Conservation (phyloP, 2,888 invertebrate species). For the Drosophila antonietae region DNA sequence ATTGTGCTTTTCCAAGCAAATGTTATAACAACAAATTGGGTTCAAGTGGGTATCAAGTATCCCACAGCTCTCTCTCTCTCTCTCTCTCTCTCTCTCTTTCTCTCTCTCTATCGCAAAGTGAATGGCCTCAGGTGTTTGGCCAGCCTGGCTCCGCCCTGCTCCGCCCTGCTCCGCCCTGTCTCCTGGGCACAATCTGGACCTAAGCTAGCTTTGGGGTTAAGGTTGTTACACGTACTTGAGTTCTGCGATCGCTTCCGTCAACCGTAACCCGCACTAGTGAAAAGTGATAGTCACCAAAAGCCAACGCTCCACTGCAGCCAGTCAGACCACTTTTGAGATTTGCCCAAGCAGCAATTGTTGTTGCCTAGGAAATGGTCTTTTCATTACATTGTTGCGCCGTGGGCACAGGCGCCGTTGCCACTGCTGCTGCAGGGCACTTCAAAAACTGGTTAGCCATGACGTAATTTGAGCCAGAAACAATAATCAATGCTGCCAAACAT, state of each 20-base stretch:
- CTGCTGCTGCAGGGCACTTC: conserved; percentile 14
- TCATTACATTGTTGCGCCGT: background rate
- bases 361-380: conserved; percentile 43
- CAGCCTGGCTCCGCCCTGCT: conserved; percentile 16
- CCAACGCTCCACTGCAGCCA: conserved; percentile 43
- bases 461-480: conserved; percentile 15
- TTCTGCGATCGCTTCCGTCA: conserved; percentile 72
- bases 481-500: conserved; percentile 24
- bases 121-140: conserved; percentile 38
- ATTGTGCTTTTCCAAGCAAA: conserved; percentile 66
- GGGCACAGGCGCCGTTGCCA: background rate
- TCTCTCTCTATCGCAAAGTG: conserved; percentile 40
- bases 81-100: conserved; percentile 1
- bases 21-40: conserved; percentile 70
- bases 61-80: conserved; percentile 11
- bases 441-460: conserved; percentile 57
- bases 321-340: conserved; percentile 67
- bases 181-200: conserved; percentile 30
- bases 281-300: conserved; percentile 62
- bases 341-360: conserved; percentile 35
- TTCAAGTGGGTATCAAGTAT: conserved; percentile 73
- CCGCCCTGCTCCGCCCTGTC: background rate
- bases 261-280: conserved; percentile 44
- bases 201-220: conserved; percentile 69
- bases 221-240: conserved; percentile 76